phyloP scores from a whole-genome alignment of 23 tunicate genomes.

The Ciona savignyi region DNA sequence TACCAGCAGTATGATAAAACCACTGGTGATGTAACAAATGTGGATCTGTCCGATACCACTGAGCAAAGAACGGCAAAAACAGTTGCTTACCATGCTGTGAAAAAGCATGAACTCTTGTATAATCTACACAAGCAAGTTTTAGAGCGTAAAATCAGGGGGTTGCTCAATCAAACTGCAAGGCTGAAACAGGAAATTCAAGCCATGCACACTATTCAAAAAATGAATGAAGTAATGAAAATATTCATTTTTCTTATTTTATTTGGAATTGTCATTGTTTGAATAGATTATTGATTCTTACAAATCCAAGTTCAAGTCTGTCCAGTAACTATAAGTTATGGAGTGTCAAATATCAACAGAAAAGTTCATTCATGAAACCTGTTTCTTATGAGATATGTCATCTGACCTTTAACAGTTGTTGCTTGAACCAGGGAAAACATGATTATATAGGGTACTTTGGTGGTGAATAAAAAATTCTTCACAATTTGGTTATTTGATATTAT shows the following conservation, averaged over 20 bases:
- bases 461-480: no score
- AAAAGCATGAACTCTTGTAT: constrained; percentile 37
- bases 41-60: constrained; percentile 43
- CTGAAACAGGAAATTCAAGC: constrained; percentile 33
- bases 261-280: background rate
- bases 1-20: constrained; percentile 81
- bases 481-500: no score
- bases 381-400: no score
- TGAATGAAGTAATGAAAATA: constrained; percentile 23
- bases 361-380: no score
- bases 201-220: constrained; percentile 45
- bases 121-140: constrained; percentile 44
- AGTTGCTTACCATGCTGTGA: constrained; percentile 77
- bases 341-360: no score
- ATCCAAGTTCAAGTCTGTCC: no score
- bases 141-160: constrained; percentile 18
- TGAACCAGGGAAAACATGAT: no score
- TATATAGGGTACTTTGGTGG: no score
- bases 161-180: constrained; percentile 46
- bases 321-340: no score
- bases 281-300: no score
- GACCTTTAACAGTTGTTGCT: no score
- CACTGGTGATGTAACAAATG: constrained; percentile 27
- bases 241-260: background rate
- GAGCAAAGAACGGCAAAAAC: constrained; percentile 25